phyloP scores from a whole-genome alignment of 2,888 invertebrate genomes.

The Drepanosiphum platanoidis region DNA sequence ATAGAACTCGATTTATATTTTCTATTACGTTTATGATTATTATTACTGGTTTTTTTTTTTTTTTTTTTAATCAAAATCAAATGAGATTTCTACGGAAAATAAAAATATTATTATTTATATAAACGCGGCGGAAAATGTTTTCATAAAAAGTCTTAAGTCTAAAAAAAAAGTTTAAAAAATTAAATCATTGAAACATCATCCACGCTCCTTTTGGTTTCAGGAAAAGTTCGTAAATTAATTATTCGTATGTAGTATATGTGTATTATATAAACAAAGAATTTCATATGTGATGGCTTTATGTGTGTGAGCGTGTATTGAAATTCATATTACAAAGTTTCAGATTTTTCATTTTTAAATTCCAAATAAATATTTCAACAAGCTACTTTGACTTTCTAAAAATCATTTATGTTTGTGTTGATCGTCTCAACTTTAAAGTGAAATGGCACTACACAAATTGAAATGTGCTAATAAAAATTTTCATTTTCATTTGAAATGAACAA shows the following conservation, averaged over 20 bases:
- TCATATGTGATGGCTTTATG: background rate
- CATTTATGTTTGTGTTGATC: background rate
- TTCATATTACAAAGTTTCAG: background rate
- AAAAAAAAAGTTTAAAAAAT: background rate
- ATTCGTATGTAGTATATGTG: background rate
- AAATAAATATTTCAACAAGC: background rate
- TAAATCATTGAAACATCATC: background rate
- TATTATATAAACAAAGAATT: background rate
- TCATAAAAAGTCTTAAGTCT: background rate
- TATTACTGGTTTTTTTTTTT: too few species aligned
- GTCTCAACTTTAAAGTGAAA: background rate
- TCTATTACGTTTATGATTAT: background rate
- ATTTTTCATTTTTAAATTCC: background rate
- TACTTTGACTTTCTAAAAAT: background rate
- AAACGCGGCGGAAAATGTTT: background rate
- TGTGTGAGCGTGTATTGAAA: background rate
- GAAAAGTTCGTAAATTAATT: background rate
- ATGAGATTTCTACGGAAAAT: background rate
- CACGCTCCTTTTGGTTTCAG: background rate
- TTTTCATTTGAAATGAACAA: too few species aligned
- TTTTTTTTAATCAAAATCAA: background rate
- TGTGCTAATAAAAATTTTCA: background rate
- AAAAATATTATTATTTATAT: background rate
- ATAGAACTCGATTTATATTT: background rate
- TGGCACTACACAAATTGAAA: background rate